Evolutionary conservation across 2,888 invertebrate species (phyloP), one percentile per base, ranked within the genome.

Genomic region (Ferrisia virgata): DNA sequence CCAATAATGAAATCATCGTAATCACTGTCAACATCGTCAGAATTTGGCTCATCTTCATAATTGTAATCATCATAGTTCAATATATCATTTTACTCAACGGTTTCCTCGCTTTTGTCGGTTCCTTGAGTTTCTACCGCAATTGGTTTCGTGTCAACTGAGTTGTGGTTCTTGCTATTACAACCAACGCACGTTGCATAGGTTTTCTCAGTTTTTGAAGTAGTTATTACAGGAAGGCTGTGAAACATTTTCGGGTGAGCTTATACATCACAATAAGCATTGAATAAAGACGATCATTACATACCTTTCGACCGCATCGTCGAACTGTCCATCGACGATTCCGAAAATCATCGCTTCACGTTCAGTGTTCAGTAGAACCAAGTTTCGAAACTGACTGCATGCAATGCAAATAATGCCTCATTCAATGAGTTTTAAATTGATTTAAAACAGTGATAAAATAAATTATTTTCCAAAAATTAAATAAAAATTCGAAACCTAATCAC

Each of bases 231-330:
- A 36, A 18, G 36, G 9, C 72, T 76, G 69, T 69, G 2, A 3
- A 47, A 31, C 9, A 69, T 15, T 0, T 31, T 22, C 9, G 9
- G 15, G 22, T 53, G 0, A 1, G 31, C 15, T 69, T 28, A 15
- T 15, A 31, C 15, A 31, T 8, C 15, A 28, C 31, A 11, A 69
- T 69, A 69, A 25, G 5, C 28, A 69, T 28, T 43, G 9, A 69
- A 31, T 28, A 31, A 31, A 11, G 11, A 40, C 22, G 40, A 2
- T 43, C 2, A 31, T 11, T 31, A 83, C 76, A 31, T 83, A 83
- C 83, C 40, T 25, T 39, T 72, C 47, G 13, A 47, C 83, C 9
- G 83, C 83, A 76, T 83, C 76, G 43, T 76, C 76, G 28, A 83
- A 83, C 22, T 83, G 83, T 18, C 83, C 83, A 5, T 40, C 69